These are phyloP conservation scores for Eupristina koningsbergeri DNA, from an alignment of 1,140 invertebrate species.

Conservation along the genomic window DNA sequence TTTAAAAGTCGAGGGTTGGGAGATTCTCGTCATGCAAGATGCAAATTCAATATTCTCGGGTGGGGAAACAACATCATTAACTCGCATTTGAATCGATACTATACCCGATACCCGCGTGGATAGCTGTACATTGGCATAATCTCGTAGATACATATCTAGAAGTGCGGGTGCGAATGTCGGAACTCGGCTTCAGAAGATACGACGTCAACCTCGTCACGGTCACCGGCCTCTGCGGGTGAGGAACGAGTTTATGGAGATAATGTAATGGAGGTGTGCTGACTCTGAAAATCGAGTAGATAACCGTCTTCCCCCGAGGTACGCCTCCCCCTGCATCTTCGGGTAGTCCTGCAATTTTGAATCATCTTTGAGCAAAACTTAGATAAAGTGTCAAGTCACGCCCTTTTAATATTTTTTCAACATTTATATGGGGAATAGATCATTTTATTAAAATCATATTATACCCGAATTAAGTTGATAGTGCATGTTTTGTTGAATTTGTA, in stretches of 20 bases:
- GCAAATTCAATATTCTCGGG: conserved; percentile 23
- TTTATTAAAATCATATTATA: no score
- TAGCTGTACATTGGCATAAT: conserved; percentile 26
- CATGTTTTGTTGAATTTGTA: no score
- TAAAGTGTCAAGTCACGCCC: background rate
- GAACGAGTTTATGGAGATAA: background rate
- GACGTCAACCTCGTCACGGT: conserved; percentile 55
- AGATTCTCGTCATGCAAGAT: conserved; percentile 1
- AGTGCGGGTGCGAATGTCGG: background rate
- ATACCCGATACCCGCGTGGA: background rate
- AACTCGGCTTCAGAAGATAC: background rate
- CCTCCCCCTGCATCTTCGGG: background rate
- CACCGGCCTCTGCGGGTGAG: conserved; percentile 57
- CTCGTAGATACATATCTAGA: conserved; percentile 20
- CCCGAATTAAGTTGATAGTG: no score
- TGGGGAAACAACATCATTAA: background rate
- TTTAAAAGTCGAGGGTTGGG: background rate
- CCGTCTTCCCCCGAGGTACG: background rate
- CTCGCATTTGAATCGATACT: background rate
- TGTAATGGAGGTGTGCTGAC: conserved; percentile 22
- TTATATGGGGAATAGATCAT: no score
- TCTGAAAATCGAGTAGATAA: conserved; percentile 2
- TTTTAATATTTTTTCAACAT: background rate
- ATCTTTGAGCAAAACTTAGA: background rate
- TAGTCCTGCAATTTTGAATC: background rate